Evolutionary conservation across 2,888 invertebrate species (phyloP).

Genomic region (Globia sparganii): DNA sequence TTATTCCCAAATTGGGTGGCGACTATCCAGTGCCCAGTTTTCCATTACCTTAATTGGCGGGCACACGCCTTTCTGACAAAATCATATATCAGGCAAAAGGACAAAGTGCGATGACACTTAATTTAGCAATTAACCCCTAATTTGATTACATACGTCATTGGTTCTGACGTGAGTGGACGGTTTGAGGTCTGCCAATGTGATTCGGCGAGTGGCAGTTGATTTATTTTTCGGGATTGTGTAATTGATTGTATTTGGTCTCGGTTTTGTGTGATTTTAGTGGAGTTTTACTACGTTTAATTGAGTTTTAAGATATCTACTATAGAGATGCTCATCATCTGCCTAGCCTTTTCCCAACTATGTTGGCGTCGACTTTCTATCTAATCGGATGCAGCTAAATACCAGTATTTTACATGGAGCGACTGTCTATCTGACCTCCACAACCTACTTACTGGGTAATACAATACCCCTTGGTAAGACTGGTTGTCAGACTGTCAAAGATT

Average conservation of each 20-base stretch:
- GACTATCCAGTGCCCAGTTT: conserved; percentile 56
- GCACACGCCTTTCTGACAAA: conserved; percentile 82
- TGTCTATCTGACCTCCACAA: too few relatives aligned
- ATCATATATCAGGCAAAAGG: conserved; percentile 86
- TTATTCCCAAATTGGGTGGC: conserved; percentile 55
- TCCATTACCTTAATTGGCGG: conserved; percentile 80
- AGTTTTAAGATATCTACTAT: not conserved
- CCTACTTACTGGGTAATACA: too few relatives aligned
- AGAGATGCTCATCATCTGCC: too few relatives aligned
- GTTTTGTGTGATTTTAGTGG: conserved; percentile 7
- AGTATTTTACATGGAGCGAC: too few relatives aligned
- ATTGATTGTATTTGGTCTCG: conserved; percentile 19
- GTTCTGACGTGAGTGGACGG: conserved; percentile 67
- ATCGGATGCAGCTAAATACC: too few relatives aligned
- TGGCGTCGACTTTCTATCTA: too few relatives aligned
- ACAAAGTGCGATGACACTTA: conserved; percentile 86
- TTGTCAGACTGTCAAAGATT: too few relatives aligned
- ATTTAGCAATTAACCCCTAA: conserved; percentile 89
- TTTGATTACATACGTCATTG: conserved; percentile 88
- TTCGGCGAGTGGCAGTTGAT: conserved; percentile 40
- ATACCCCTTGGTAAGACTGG: too few relatives aligned
- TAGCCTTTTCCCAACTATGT: too few relatives aligned
- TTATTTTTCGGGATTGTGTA: conserved; percentile 38
- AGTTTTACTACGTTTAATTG: not conserved
- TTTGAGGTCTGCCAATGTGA: conserved; percentile 61